These are phyloP conservation scores for Digitonthophagus gazella DNA, from an alignment of 2,888 invertebrate species.

Conservation along the genomic window DNA sequence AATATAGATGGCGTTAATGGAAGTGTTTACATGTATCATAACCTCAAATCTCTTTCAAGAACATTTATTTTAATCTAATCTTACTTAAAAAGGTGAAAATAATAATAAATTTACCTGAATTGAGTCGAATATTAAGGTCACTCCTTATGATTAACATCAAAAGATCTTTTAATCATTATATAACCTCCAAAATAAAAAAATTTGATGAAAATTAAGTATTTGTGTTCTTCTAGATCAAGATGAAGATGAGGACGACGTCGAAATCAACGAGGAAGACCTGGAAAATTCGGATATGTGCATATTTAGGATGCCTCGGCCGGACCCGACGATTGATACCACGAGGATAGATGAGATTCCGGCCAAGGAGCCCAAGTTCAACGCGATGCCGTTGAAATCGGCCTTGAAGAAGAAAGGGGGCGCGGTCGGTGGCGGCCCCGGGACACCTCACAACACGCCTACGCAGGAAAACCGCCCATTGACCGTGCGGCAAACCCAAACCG, in stretches of 20 bases:
- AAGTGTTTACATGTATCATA: too few species aligned
- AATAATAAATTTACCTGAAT: not conserved
- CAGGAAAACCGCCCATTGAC: conserved; percentile 68
- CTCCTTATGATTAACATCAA: conserved; percentile 11
- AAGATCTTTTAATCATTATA: not conserved
- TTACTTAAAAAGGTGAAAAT: not conserved
- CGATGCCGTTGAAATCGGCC: conserved; percentile 89
- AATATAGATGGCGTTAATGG: too few species aligned
- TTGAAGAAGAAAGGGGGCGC: conserved; percentile 72
- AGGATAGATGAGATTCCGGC: conserved; percentile 90
- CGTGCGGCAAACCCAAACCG: conserved; percentile 66
- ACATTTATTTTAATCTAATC: too few species aligned
- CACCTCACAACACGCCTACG: conserved; percentile 67
- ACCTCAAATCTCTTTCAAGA: too few species aligned
- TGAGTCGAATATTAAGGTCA: conserved; percentile 4
- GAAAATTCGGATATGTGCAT: conserved; percentile 65
- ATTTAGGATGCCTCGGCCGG: conserved; percentile 60
- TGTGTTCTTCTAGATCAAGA: conserved; percentile 23
- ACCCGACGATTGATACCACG: conserved; percentile 73
- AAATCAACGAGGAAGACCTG: conserved; percentile 63
- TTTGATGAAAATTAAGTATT: not conserved
- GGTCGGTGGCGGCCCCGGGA: conserved; percentile 61
- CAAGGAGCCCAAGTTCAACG: conserved; percentile 88
- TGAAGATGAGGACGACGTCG: conserved; percentile 45
- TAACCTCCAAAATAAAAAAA: not conserved